These are phyloP conservation scores for Neopipo cinnamomea DNA, from an alignment of 2,113 vertebrate genomes.

Conservation along the genomic window DNA sequence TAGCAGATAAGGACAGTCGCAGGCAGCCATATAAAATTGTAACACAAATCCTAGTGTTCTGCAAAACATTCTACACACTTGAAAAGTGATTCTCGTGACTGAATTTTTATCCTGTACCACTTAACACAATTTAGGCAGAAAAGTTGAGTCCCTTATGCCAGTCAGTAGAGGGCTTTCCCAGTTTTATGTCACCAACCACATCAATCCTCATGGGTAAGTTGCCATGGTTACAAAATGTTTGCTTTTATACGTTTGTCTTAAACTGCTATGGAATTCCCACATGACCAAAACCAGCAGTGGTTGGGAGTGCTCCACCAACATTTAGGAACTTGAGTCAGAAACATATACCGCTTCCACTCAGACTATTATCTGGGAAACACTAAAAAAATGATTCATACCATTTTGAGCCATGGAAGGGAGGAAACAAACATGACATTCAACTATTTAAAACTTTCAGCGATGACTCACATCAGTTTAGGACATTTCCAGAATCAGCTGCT, in stretches of 20 bases:
- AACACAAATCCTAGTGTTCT: neutral
- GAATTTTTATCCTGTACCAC: neutral
- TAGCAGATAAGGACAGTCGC: neutral
- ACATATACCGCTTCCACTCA: conserved; percentile 10
- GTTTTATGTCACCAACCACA: conserved; percentile 31
- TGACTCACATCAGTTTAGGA: conserved; percentile 69
- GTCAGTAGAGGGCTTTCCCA: neutral
- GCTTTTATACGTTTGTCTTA: conserved; percentile 45
- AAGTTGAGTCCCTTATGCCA: neutral
- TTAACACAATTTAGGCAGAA: neutral
- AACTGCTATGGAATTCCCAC: conserved; percentile 61
- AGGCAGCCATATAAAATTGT: neutral
- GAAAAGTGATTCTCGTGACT: neutral
- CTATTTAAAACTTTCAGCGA: conserved; percentile 70
- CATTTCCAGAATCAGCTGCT: conserved; percentile 58
- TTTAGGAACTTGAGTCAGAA: conserved; percentile 59
- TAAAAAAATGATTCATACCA: conserved; percentile 70
- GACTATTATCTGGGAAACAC: conserved; percentile 66
- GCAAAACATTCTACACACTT: neutral
- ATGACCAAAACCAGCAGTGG: conserved; percentile 31
- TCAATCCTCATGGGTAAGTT: conserved; percentile 42
- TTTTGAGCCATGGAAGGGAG: conserved; percentile 65
- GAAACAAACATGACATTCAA: conserved; percentile 65
- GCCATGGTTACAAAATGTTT: conserved; percentile 69
- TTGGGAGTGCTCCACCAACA: conserved; percentile 31